A percentile compares a stretch with the other conserved stretches of the same genome.
phyloP scores from a whole-genome alignment of 2,797 vertebrate genomes.

The Platalea minor region DNA sequence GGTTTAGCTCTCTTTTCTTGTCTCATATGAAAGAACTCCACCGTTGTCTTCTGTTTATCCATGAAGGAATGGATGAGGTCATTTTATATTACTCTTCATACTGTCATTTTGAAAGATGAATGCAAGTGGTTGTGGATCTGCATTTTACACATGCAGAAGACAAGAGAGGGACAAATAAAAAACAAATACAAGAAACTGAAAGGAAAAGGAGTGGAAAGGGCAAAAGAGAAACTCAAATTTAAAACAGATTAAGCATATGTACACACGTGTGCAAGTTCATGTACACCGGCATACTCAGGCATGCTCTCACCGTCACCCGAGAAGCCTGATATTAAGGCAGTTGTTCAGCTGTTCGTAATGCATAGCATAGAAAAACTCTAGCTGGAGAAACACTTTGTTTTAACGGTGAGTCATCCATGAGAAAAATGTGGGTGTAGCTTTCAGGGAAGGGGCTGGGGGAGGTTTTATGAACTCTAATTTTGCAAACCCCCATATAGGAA shows the following conservation, averaged over 20 bases:
- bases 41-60: not conserved
- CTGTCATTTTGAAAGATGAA: not conserved
- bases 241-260: not conserved
- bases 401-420: slow-evolving; percentile 56
- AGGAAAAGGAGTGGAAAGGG: not conserved
- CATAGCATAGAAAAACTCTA: not conserved
- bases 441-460: slow-evolving; percentile 37
- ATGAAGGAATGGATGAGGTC: not conserved
- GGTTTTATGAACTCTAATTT: slow-evolving; percentile 25
- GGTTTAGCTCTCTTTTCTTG: slow-evolving; percentile 1
- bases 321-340: not conserved
- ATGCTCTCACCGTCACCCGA: fast-evolving
- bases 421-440: slow-evolving; percentile 67
- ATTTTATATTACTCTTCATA: not conserved
- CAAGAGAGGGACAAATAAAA: not conserved
- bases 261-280: not conserved
- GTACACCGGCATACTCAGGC: not conserved
- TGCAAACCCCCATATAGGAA: slow-evolving; percentile 37
- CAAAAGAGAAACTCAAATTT: not conserved
- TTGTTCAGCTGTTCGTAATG: slow-evolving; percentile 46
- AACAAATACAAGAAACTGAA: not conserved
- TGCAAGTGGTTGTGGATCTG: not conserved
- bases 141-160: not conserved
- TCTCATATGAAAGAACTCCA: not conserved
- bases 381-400: slow-evolving; percentile 20